Percentiles rank a stretch among this genome's conserved stretches.
phyloP scores from a whole-genome alignment of 2,113 vertebrate genomes.

The Nannobrachium achirus region DNA sequence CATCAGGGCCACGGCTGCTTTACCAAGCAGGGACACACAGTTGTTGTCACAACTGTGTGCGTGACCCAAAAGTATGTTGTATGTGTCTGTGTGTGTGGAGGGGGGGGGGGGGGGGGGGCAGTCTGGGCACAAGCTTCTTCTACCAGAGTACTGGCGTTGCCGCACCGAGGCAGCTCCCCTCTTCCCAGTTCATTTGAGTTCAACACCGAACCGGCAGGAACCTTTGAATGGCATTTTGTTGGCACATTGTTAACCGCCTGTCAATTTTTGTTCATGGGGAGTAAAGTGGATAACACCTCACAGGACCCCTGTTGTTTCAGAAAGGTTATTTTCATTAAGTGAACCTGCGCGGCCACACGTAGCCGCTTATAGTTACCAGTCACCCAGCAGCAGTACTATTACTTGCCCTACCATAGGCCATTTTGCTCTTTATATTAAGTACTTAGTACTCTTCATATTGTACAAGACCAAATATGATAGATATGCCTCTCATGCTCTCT shows the following conservation, averaged over 20 bases:
- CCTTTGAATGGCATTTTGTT: slow-evolving; percentile 24
- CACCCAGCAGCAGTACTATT: slow-evolving; percentile 32
- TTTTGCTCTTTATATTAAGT: not conserved
- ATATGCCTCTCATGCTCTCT: not conserved
- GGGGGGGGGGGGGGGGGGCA: not conserved
- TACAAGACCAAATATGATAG: slow-evolving; percentile 18
- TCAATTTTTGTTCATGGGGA: slow-evolving; percentile 24
- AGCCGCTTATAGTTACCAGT: slow-evolving; percentile 4
- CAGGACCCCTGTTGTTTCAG: slow-evolving; percentile 10
- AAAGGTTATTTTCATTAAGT: slow-evolving; percentile 61
- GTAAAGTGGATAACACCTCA: slow-evolving; percentile 42
- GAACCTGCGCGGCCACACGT: slow-evolving; percentile 18
- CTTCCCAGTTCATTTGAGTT: no score
- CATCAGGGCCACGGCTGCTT: slow-evolving; percentile 2
- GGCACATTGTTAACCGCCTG: slow-evolving; percentile 2
- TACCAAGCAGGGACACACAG: slow-evolving; percentile 6
- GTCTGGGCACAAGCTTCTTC: no score
- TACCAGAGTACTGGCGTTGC: no score
- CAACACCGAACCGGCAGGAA: not conserved
- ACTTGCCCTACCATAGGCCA: slow-evolving; percentile 9
- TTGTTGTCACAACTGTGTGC: slow-evolving; percentile 39
- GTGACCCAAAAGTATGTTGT: slow-evolving; percentile 10
- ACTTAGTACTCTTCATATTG: slow-evolving; percentile 19
- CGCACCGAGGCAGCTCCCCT: no score
- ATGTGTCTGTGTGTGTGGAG: not conserved